Conservation (phyloP, 30 jellyfish, hydroid and myxozoan genomes). For the Cassiopea xamachana region DNA sequence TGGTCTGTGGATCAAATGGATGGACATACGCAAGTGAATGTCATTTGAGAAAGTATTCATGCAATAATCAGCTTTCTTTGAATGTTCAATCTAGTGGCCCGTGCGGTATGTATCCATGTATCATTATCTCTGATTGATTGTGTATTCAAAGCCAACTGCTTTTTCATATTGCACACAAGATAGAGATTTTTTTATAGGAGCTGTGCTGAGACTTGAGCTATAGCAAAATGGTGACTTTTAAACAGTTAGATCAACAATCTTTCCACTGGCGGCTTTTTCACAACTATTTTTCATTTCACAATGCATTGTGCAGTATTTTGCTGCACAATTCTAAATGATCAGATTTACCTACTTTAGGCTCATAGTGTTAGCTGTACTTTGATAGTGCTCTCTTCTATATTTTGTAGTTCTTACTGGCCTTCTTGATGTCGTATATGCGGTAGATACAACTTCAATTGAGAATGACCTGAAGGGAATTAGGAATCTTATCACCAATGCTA, state of each 20-base stretch:
- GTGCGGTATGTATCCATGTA: conserved; percentile 67
- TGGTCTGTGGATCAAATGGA: conserved; percentile 80
- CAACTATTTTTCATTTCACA: too few species aligned
- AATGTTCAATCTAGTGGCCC: conserved; percentile 34
- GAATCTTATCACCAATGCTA: conserved; percentile 27
- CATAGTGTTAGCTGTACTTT: too few species aligned
- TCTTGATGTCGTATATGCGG: conserved; percentile 60
- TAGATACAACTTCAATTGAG: conserved; percentile 51
- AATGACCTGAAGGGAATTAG: conserved; percentile 36
- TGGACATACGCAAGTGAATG: conserved; percentile 89
- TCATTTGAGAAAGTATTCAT: conserved; percentile 63
- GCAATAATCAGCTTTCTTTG: conserved; percentile 29
- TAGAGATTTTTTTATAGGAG: not conserved
- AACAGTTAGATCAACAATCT: too few species aligned
- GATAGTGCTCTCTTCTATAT: not conserved
- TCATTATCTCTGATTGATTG: not conserved
- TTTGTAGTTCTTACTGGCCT: conserved; percentile 30
- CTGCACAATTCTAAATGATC: too few species aligned
- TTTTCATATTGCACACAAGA: too few species aligned
- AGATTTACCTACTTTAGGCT: too few species aligned
- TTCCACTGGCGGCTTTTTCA: too few species aligned
- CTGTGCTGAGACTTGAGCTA: too few species aligned
- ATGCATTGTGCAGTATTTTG: too few species aligned
- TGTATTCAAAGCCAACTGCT: too few species aligned
- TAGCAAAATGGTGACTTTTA: too few species aligned